Evolutionary conservation across 2,113 vertebrate species (phyloP).

Genomic region (Hemiprocne comata): DNA sequence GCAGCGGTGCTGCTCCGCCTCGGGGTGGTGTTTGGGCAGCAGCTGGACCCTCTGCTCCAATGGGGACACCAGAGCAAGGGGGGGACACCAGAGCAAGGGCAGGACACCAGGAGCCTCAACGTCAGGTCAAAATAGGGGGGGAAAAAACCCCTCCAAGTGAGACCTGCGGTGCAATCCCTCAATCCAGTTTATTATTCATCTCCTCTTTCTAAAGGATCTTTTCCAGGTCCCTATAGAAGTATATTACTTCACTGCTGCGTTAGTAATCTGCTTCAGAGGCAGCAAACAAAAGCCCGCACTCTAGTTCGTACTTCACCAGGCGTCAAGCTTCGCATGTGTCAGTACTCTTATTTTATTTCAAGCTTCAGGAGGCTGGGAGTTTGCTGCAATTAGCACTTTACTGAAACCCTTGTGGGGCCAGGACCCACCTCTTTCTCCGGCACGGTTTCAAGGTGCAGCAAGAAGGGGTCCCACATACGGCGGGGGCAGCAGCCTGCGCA

Average conservation of each 20-base stretch:
- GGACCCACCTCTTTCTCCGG: too few relatives aligned
- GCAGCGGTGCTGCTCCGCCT: background rate
- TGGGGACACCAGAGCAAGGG: background rate
- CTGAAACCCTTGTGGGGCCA: background rate
- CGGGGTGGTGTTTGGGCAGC: fast-evolving
- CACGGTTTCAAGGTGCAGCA: fast-evolving
- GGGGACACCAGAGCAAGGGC: background rate
- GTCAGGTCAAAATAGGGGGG: background rate
- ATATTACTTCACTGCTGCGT: background rate
- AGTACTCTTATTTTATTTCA: background rate
- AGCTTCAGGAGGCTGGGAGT: background rate
- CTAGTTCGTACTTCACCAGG: background rate
- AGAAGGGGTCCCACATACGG: background rate
- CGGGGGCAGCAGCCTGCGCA: fast-evolving
- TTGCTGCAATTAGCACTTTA: background rate
- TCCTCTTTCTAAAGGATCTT: background rate
- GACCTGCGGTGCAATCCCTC: background rate
- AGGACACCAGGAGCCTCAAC: background rate
- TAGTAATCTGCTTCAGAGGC: background rate
- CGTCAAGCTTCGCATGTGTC: background rate
- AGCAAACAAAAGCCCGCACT: background rate
- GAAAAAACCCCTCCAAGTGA: fast-evolving
- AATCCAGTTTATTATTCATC: background rate
- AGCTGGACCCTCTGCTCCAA: background rate
- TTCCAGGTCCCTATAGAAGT: background rate